Percentiles rank a stretch among this genome's conserved stretches.
These are phyloP conservation scores for Agrochola circellaris DNA, from an alignment of 2,888 invertebrate species.

Conservation along the genomic window DNA sequence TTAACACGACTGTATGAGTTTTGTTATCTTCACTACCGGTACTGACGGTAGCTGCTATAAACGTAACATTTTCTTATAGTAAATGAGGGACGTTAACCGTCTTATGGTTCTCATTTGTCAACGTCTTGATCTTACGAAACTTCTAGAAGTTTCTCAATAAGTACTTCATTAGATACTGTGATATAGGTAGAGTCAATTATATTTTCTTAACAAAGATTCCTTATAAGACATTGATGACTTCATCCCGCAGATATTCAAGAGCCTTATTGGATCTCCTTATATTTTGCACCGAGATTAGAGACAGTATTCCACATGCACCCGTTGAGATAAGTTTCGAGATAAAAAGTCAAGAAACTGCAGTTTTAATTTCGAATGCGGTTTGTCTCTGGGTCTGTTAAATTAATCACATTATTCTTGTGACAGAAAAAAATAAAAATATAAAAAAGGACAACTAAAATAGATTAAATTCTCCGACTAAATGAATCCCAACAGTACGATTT, in stretches of 20 bases:
- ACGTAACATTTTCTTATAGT: slow-evolving; percentile 10
- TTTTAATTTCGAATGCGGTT: slow-evolving; percentile 32
- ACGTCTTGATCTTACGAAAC: slow-evolving; percentile 23
- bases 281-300: slow-evolving; percentile 57
- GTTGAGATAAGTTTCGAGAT: slow-evolving; percentile 38
- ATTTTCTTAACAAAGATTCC: slow-evolving; percentile 52
- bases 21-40: slow-evolving; percentile 37
- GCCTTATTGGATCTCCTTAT: slow-evolving; percentile 49
- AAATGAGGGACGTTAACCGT: slow-evolving; percentile 1
- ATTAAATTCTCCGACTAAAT: slow-evolving; percentile 20
- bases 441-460: not conserved
- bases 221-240: slow-evolving; percentile 58
- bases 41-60: slow-evolving; percentile 8
- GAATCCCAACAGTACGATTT: slow-evolving; percentile 24
- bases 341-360: slow-evolving; percentile 36
- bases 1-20: slow-evolving; percentile 56
- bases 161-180: slow-evolving; percentile 5
- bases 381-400: slow-evolving; percentile 7
- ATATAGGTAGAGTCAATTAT: slow-evolving; percentile 21
- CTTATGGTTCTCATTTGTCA: slow-evolving; percentile 18
- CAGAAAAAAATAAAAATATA: not conserved
- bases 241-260: slow-evolving; percentile 58
- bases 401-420: slow-evolving; percentile 4
- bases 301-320: slow-evolving; percentile 31
- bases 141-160: slow-evolving; percentile 49